A percentile compares a stretch with the other conserved stretches of the same genome.
phyloP scores from a whole-genome alignment of 2,797 vertebrate species.

The Nasua narica region DNA sequence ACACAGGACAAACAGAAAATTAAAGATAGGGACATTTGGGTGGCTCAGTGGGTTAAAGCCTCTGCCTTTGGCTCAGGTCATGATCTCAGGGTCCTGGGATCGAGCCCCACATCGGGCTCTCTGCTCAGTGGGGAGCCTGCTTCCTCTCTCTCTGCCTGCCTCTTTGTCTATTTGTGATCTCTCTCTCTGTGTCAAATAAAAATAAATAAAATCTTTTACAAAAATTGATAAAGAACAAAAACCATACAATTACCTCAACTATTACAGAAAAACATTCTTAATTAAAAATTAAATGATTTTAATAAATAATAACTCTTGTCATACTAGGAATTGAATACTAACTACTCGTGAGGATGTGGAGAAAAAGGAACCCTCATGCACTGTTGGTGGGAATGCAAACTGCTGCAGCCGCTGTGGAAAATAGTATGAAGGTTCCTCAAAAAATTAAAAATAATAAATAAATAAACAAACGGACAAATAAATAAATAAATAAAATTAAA shows the following conservation, averaged over 20 bases:
- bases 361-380: background rate
- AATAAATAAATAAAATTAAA: too few species aligned
- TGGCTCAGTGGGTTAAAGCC: background rate
- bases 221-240: background rate
- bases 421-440: background rate
- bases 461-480: too few species aligned
- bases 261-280: background rate
- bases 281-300: background rate
- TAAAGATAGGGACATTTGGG: background rate
- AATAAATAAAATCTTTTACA: too few species aligned
- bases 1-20: background rate
- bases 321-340: background rate
- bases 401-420: background rate
- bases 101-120: too few species aligned
- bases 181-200: background rate
- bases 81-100: background rate
- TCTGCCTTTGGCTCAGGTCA: background rate
- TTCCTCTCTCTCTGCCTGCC: too few species aligned
- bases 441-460: background rate
- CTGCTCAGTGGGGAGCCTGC: too few species aligned
- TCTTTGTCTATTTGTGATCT: too few species aligned
- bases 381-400: background rate
- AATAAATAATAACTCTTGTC: background rate
- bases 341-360: background rate
- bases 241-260: background rate